Evolutionary conservation across 30 jellyfish, hydroid and myxozoan genomes (phyloP), one percentile per base, ranked within the genome.

Genomic region (Rhopilema esculentum): DNA sequence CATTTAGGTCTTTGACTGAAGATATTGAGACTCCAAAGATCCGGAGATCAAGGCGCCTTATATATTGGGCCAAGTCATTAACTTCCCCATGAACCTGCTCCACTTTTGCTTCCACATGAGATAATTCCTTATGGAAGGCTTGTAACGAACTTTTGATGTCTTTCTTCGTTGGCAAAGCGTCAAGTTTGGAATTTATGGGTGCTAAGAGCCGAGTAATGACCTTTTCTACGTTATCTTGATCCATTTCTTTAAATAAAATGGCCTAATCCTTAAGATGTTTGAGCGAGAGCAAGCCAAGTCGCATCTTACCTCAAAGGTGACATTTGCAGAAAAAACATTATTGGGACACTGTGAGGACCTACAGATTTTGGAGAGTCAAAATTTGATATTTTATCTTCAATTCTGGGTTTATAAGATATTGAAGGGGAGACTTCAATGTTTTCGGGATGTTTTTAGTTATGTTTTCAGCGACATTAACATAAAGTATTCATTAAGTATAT

Each of bases 271-370:
- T 51, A 15, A 51, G 15, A 51, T 51, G 19, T 51, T 51, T 9
- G 66, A 51, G 66, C 66, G 66, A 51, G 66, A 51, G 66, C 66
- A 51, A 51, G 66, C 66, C 66, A 51, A 51, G 19, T 9, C 66
- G 19, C 66, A 19, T 9, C 66, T 19, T 51, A 51, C 66, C 19
- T 19, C 66, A 19, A 51, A 51, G 66, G 19, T 19, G 66, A 51
- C 66, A 51, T 51, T 15, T 19, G n/a, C n/a, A n/a, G n/a, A n/a
- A n/a, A n/a, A n/a, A n/a, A n/a, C n/a, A n/a, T 23, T 28, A 72
- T 52, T 71, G 87, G 87, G 51, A 50, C 31, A 74, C 80, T 82
- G 50, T 51, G 76, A 16, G 91, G 83, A 9, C 85, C 78, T 26
- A 27, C 52, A 30, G 67, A 20, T 71, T 71, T 51, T 16, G 88